Evolutionary conservation across 2,797 vertebrate species (phyloP).

Genomic region (Silurus aristotelis): DNA sequence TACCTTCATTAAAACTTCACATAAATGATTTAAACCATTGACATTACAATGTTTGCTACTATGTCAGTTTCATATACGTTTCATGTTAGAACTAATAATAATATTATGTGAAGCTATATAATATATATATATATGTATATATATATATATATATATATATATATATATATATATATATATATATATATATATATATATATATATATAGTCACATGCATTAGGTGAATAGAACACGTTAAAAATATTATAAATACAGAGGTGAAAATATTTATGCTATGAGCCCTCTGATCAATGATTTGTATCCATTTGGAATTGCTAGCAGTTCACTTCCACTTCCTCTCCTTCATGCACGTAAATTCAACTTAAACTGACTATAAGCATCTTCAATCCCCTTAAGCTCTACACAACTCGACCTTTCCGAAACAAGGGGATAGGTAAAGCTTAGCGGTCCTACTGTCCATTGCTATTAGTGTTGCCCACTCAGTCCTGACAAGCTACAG

Average conservation of each 20-base stretch:
- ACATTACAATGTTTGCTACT: background rate
- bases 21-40: background rate
- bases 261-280: background rate
- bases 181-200: too few species aligned
- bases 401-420: conserved; percentile 34
- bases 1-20: background rate
- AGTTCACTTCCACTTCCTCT: conserved; percentile 45
- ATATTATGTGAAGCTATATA: background rate
- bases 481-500: conserved; percentile 52
- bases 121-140: too few species aligned
- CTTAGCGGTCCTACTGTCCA: conserved; percentile 50
- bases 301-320: conserved; percentile 24
- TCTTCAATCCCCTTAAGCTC: conserved; percentile 49
- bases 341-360: conserved; percentile 25
- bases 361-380: conserved; percentile 52
- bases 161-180: too few species aligned
- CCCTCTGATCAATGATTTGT: conserved; percentile 9
- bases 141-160: too few species aligned
- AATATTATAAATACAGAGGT: background rate
- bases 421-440: conserved; percentile 43
- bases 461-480: conserved; percentile 49
- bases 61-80: background rate
- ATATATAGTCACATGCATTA: background rate
- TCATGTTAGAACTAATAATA: too few species aligned
- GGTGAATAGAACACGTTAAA: background rate